These are phyloP conservation scores for Bagarius yarrelli DNA, from an alignment of 2,113 vertebrate genomes.

Conservation along the genomic window DNA sequence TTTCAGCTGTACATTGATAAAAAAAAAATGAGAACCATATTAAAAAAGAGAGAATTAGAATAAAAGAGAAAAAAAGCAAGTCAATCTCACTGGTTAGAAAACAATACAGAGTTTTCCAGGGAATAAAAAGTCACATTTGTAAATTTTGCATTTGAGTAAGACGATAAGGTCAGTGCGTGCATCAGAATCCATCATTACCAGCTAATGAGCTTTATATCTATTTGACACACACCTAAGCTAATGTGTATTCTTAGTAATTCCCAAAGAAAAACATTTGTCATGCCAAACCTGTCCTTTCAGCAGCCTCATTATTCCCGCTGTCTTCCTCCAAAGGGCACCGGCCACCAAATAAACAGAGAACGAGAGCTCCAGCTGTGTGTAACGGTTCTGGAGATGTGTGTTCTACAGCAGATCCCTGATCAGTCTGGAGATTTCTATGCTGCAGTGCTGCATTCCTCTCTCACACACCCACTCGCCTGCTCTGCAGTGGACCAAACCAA, in stretches of 20 bases:
- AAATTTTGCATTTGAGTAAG: background rate
- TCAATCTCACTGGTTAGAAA: background rate
- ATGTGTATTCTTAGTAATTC: background rate
- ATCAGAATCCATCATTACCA: background rate
- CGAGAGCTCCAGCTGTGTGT: conserved; percentile 3
- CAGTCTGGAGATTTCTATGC: conserved; percentile 11
- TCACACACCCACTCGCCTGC: background rate
- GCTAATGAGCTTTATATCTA: background rate
- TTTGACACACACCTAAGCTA: background rate
- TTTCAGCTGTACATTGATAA: conserved; percentile 16
- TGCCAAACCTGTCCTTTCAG: conserved; percentile 40
- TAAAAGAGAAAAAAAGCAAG: background rate
- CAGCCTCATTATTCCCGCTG: conserved; percentile 11
- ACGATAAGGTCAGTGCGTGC: background rate
- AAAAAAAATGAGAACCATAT: background rate
- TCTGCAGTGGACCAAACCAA: conserved; percentile 27
- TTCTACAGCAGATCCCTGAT: background rate
- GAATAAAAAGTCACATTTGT: background rate
- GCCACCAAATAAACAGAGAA: background rate
- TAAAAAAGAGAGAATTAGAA: background rate
- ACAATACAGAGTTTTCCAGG: background rate
- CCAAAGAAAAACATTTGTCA: background rate
- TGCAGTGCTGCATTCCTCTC: conserved; percentile 36
- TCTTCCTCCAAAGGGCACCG: background rate
- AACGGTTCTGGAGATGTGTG: background rate